Base-by-base conservation (phyloP, 2,797 vertebrate genomes). In the Esox lucius region DNA sequence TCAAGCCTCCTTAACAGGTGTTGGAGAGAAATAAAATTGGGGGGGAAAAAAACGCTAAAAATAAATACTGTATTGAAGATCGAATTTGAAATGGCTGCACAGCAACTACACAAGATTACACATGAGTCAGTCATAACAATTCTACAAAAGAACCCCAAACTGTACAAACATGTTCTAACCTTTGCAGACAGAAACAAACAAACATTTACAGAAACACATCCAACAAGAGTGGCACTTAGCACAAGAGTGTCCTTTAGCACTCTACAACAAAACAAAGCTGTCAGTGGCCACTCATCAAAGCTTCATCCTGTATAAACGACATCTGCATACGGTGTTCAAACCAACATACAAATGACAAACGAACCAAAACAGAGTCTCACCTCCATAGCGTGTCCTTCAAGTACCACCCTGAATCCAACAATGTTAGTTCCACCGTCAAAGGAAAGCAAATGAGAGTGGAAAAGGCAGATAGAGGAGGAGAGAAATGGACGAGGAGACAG, bases 401-500 rank as follows among this genome's bases (percentile, higher is more conserved):
- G 49, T 69, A 42, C 17, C 59, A 56, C 28, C 72, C 62, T 48
- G 4, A 66, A 48, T 65, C 42, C 66, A 39, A 61, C 8, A 16
- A 68, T 46, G 35, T 33, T 69, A 56, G 13, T 39, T 13, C 7
- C n/a, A 31, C 67, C 75, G 33, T 62, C 67, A 46, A 59, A 39
- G 76, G 61, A 73, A 9, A 26, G 39, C 19, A 8, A 42, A 17
- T 1, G 19, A 12, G 5, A 39, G n/a, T 46, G 19, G 70, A 9
- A 46, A 24, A 42, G 13, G n/a, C 5, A 64, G 56, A 61, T 5
- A 68, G 5, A 71, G 81, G 17, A 71, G 81, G 17, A 73, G 24
- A 19, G 66, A 68, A 22, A 61, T 56, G 7, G 72, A 83, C 35
- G 7, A 39, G n/a, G 0, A 35, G 53, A 73, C 61, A 64, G 19